phyloP scores from a whole-genome alignment of 2,888 invertebrate genomes.

The Pseudoips prasinana region DNA sequence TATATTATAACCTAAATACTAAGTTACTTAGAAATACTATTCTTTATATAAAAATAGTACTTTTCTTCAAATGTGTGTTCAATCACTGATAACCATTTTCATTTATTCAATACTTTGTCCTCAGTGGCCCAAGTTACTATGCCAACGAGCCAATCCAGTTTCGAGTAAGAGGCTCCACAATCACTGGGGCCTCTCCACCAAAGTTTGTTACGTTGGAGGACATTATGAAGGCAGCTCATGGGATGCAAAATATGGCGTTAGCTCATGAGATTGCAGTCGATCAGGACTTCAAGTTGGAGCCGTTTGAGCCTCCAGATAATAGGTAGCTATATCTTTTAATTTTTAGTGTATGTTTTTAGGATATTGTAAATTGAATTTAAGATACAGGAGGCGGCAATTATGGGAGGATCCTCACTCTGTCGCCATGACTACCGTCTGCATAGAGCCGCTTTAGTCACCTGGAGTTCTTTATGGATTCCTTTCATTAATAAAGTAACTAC shows the following conservation, averaged over 20 bases:
- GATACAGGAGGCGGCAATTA: too few species aligned
- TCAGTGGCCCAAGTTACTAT: conserved; percentile 53
- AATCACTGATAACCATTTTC: too few species aligned
- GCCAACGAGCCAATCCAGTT: conserved; percentile 75
- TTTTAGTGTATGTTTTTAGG: neutral
- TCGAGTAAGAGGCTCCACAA: conserved; percentile 81
- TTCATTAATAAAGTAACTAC: too few species aligned
- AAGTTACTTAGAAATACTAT: too few species aligned
- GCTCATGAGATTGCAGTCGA: conserved; percentile 99
- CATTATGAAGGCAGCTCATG: conserved; percentile 93
- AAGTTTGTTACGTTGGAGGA: conserved; percentile 92
- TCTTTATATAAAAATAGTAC: too few species aligned
- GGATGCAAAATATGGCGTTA: conserved; percentile 95
- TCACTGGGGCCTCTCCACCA: conserved; percentile 89
- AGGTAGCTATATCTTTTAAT: conserved; percentile 61
- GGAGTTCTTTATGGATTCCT: too few species aligned
- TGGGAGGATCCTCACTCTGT: too few species aligned
- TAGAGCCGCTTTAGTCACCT: too few species aligned
- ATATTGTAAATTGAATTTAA: neutral
- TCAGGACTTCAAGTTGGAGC: conserved; percentile 93
- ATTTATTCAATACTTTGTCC: conserved; percentile 6
- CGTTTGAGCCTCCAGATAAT: conserved; percentile 89
- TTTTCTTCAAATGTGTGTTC: too few species aligned
- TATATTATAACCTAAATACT: too few species aligned
- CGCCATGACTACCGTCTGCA: too few species aligned